These are phyloP conservation scores for Orchestia grillus DNA, from an alignment of 1,140 invertebrate genomes.

Conservation along the genomic window DNA sequence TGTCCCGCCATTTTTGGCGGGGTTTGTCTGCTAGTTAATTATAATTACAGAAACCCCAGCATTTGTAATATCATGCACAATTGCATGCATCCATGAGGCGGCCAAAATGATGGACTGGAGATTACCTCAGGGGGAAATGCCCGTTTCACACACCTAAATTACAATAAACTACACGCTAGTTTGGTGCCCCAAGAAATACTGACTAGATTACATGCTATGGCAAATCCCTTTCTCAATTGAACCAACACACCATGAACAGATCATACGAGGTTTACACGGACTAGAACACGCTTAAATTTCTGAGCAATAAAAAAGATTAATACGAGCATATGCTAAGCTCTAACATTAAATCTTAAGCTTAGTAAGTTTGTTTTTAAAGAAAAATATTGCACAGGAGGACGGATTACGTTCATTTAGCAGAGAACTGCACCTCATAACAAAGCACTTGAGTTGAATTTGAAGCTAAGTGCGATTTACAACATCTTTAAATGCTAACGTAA, in stretches of 20 bases:
- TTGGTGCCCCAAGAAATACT: background rate
- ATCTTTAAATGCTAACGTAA: no score
- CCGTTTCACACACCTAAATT: background rate
- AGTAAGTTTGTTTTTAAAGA: background rate
- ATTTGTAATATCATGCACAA: no score
- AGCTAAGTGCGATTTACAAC: background rate
- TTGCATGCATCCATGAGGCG: no score
- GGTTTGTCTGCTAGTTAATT: no score
- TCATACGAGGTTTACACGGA: background rate
- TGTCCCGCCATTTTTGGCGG: no score
- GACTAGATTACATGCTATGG: background rate
- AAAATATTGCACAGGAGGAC: background rate
- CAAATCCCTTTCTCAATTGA: background rate
- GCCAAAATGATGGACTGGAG: no score
- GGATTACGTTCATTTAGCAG: background rate
- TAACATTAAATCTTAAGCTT: background rate
- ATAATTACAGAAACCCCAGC: no score
- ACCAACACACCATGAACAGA: background rate
- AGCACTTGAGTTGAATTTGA: background rate
- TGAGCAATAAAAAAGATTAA: background rate
- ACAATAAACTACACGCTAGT: background rate
- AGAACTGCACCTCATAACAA: background rate
- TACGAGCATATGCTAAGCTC: background rate
- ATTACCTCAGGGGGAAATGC: no score
- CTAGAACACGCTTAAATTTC: background rate